A percentile compares a stretch with the other conserved stretches of the same genome.
phyloP scores from a whole-genome alignment of 1,140 invertebrate species.

The Trichonephila inaurata region DNA sequence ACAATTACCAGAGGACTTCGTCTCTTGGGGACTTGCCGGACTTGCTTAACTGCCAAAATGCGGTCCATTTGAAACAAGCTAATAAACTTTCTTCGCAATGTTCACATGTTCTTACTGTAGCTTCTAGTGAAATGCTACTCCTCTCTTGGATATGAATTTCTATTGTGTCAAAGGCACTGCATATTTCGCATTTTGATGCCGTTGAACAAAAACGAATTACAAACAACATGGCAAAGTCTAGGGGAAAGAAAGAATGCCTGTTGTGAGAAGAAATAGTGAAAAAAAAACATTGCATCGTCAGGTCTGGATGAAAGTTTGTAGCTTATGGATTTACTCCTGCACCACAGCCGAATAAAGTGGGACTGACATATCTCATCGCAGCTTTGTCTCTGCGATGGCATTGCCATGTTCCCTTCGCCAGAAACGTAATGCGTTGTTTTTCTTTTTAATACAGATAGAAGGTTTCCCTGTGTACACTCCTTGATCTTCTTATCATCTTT shows the following conservation, averaged over 20 bases:
- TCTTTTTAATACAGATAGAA: background rate
- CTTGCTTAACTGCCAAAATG: too few relatives aligned
- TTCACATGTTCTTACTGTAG: too few relatives aligned
- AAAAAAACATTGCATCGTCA: constrained; percentile 1
- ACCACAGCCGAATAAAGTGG: constrained; percentile 32
- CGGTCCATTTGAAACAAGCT: too few relatives aligned
- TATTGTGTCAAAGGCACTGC: background rate
- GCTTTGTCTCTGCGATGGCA: background rate
- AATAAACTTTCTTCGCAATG: too few relatives aligned
- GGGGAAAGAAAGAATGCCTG: background rate
- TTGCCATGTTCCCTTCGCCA: background rate
- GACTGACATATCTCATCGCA: constrained; percentile 36
- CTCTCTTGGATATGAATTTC: too few relatives aligned
- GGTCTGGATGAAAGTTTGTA: constrained; percentile 8
- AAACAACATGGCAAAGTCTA: background rate
- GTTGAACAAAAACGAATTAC: background rate
- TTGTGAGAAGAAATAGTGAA: background rate
- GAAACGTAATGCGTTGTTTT: background rate
- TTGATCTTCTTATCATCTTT: too few relatives aligned
- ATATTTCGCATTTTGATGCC: background rate
- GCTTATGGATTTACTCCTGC: constrained; percentile 26
- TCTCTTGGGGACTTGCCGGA: too few relatives aligned
- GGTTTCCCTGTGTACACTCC: background rate
- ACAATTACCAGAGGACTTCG: too few relatives aligned
- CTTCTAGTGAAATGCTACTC: too few relatives aligned